A percentile compares a stretch with the other conserved stretches of the same genome.
Conservation (phyloP, 2,113 vertebrate genomes). For the Empidonax traillii region DNA sequence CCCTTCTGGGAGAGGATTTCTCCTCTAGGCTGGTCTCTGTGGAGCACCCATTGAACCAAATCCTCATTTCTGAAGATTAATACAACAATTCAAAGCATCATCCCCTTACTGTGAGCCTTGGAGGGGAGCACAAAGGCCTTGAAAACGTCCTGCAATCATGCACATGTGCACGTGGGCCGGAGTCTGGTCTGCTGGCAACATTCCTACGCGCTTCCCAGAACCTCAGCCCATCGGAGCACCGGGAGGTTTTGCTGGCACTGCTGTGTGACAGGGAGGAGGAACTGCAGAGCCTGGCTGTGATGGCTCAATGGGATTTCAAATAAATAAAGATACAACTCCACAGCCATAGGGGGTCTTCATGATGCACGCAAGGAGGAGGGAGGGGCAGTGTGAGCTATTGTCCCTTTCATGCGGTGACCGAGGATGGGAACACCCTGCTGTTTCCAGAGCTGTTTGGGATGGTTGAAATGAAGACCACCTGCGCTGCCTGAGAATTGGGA, state of each 20-base stretch:
- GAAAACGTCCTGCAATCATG: neutral
- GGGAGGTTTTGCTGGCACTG: neutral
- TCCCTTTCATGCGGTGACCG: neutral
- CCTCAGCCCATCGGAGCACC: fast-evolving
- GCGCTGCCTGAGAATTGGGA: neutral
- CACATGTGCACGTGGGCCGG: neutral
- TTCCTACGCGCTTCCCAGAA: neutral
- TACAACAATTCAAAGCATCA: neutral
- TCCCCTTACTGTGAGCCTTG: neutral
- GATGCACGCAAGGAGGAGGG: neutral
- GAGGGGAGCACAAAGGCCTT: neutral
- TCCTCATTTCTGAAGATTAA: slow-evolving; percentile 21
- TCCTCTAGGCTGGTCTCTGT: neutral
- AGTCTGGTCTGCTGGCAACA: neutral
- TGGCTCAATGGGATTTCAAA: fast-evolving
- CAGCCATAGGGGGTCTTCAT: neutral
- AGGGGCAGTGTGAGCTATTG: neutral
- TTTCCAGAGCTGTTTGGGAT: neutral
- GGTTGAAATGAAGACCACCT: slow-evolving; percentile 41
- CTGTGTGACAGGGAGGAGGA: neutral
- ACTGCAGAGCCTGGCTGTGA: fast-evolving
- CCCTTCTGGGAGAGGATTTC: slow-evolving; percentile 24
- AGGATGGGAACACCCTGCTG: neutral
- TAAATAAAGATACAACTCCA: neutral
- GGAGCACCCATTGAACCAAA: slow-evolving; percentile 32